Base-by-base conservation (phyloP, 2,888 invertebrate genomes). In the Sepiola atlantica region DNA sequence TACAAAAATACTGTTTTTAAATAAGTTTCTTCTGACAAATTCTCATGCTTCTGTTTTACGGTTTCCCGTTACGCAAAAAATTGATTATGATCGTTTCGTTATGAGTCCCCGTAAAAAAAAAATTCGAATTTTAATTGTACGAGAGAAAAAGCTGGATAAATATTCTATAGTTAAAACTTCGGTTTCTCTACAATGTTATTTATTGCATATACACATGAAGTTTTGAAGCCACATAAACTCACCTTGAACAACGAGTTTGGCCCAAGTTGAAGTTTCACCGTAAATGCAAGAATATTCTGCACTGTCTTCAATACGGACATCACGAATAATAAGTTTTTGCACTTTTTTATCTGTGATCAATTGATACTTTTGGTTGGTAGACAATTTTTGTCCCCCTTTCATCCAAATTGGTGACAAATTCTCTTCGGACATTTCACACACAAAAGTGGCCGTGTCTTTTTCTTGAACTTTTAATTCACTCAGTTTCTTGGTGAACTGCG, bases 261-360 rank as follows among this genome's bases (percentile, higher is more conserved):
- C 92, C n/a, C 54, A 55, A 35, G 92, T 92, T 35, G 92, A 92
- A 45, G 54, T 32, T 54, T 10, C 32, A 45, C 92, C 92, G 12
- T 54, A n/a, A 55, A 55, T 35, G 28, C 92, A 92, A 35, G 35
- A n/a, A 45, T 92, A 92, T 55, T 92, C 92, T 54, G 54, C 92
- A 20, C 21, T 55, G 45, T 92, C 92, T 21, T 32, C 92, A 54
- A 55, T 1, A 18, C 54, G 54, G 20, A 92, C 92, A 16, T 45
- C 55, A 55, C 55, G 92, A 45, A 92, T 92, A n/a, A 92, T 24
- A 92, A 92, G 92, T 92, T 92, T 92, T n/a, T 92, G 92, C n/a
- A 35, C 16, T 24, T 55, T 92, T 35, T 92, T 92, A 21, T 55
- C 55, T 0, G 35, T 92, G 28, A 28, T 28, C n/a, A 55, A n/a